phyloP scores from a whole-genome alignment of 2,888 invertebrate species.

The Operophtera brumata region DNA sequence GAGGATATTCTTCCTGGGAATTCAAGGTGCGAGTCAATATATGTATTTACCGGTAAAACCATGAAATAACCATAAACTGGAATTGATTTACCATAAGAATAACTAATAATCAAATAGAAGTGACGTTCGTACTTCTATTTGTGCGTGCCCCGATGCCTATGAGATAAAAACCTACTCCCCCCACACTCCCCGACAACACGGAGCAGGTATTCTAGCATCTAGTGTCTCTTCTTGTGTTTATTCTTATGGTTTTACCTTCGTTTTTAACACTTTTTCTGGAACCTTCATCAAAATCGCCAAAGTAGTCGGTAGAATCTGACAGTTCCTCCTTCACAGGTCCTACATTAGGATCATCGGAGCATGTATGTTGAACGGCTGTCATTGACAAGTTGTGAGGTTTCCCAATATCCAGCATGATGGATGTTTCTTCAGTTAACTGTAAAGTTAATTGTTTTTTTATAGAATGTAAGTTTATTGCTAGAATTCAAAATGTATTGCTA shows the following conservation, averaged over 20 bases:
- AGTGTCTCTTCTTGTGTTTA: too few relatives aligned
- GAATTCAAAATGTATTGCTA: not conserved
- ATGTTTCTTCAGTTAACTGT: conserved; percentile 7
- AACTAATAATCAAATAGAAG: too few relatives aligned
- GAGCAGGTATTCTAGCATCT: too few relatives aligned
- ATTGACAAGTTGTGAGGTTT: conserved; percentile 6
- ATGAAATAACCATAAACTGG: too few relatives aligned
- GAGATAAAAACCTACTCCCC: too few relatives aligned
- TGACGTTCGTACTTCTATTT: not conserved
- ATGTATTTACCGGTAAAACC: too few relatives aligned
- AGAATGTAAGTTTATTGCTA: not conserved
- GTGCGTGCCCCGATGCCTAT: too few relatives aligned
- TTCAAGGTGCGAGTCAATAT: not conserved
- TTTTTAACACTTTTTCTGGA: conserved; percentile 1
- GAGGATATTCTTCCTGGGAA: not conserved
- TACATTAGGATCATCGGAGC: conserved; percentile 1
- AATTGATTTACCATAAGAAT: too few relatives aligned
- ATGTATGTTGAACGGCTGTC: conserved; percentile 6
- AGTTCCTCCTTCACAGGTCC: conserved; percentile 11
- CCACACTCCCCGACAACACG: too few relatives aligned
- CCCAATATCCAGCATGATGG: not conserved
- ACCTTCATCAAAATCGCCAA: conserved; percentile 4
- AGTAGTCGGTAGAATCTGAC: conserved; percentile 3
- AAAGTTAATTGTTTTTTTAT: not conserved
- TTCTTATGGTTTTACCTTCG: conserved; percentile 6